phyloP scores from a whole-genome alignment of 2,797 vertebrate genomes.

The Poeciliopsis turneri region DNA sequence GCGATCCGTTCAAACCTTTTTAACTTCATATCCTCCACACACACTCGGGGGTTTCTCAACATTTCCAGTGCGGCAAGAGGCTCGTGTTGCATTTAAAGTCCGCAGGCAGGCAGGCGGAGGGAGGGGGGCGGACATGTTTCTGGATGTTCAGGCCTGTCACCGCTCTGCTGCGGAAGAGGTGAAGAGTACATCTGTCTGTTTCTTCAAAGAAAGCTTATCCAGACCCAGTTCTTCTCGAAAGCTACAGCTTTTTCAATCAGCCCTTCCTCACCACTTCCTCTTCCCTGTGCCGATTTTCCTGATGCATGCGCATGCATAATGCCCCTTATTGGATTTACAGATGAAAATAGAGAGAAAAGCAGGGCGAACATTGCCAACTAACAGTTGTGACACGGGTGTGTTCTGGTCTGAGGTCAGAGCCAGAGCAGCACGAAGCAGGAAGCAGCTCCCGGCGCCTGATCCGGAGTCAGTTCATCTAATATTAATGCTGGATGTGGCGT shows the following conservation, averaged over 20 bases:
- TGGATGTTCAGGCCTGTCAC: slow-evolving; percentile 32
- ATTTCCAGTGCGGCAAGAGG: slow-evolving; percentile 10
- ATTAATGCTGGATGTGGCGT: slow-evolving; percentile 70
- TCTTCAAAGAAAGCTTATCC: slow-evolving; percentile 26
- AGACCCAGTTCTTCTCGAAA: slow-evolving; percentile 14
- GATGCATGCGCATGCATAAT: slow-evolving; percentile 50
- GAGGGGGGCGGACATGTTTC: not conserved
- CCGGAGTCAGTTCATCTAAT: slow-evolving; percentile 75
- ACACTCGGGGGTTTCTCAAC: slow-evolving; percentile 25
- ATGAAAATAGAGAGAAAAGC: slow-evolving; percentile 48
- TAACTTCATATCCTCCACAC: slow-evolving; percentile 57
- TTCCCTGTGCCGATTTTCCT: slow-evolving; percentile 19
- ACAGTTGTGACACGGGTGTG: slow-evolving; percentile 54
- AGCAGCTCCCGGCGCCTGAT: slow-evolving; percentile 52
- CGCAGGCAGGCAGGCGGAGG: not conserved
- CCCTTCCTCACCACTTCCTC: slow-evolving; percentile 19
- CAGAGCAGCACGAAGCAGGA: slow-evolving; percentile 59
- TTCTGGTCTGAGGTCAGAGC: slow-evolving; percentile 65
- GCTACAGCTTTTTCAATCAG: slow-evolving; percentile 10
- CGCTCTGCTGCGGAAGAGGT: slow-evolving; percentile 32
- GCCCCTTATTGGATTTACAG: slow-evolving; percentile 54
- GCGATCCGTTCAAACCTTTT: slow-evolving; percentile 50
- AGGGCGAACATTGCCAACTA: slow-evolving; percentile 50
- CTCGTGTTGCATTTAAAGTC: slow-evolving; percentile 26
- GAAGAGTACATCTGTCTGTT: slow-evolving; percentile 38